Evolutionary conservation across 2,797 vertebrate species (phyloP).

Genomic region (Miichthys miiuy): DNA sequence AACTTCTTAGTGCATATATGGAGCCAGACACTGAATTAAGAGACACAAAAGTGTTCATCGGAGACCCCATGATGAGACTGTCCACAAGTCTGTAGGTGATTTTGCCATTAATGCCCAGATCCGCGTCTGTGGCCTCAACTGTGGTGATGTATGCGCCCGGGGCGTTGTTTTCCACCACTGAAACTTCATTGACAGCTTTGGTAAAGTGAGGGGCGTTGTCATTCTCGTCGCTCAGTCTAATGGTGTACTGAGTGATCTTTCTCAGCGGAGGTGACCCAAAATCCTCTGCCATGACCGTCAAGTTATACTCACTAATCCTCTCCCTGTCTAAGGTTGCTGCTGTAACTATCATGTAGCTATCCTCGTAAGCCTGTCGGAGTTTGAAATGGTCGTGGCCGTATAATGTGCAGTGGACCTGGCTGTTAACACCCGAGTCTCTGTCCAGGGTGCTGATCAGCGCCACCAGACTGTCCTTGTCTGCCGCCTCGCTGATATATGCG

Average conservation of each 20-base stretch:
- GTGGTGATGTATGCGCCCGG: slow-evolving; percentile 93
- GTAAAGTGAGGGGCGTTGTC: slow-evolving; percentile 92
- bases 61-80: slow-evolving; percentile 88
- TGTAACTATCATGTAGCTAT: slow-evolving; percentile 96
- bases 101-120: slow-evolving; percentile 91
- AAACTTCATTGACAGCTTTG: slow-evolving; percentile 89
- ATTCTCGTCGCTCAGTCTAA: slow-evolving; percentile 92
- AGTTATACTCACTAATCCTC: slow-evolving; percentile 92
- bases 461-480: slow-evolving; percentile 92
- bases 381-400: slow-evolving; percentile 93
- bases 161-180: slow-evolving; percentile 91
- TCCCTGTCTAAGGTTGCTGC: slow-evolving; percentile 88
- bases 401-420: slow-evolving; percentile 92
- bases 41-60: slow-evolving; percentile 92
- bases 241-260: slow-evolving; percentile 88
- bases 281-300: slow-evolving; percentile 94
- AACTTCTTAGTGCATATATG: slow-evolving; percentile 94
- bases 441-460: slow-evolving; percentile 95
- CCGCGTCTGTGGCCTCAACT: slow-evolving; percentile 88
- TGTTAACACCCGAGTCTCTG: slow-evolving; percentile 90
- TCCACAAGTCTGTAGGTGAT: slow-evolving; percentile 92
- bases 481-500: slow-evolving; percentile 91
- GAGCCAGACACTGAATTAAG: slow-evolving; percentile 93
- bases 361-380: slow-evolving; percentile 91
- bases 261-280: slow-evolving; percentile 90